Evolutionary conservation across 2,888 invertebrate species (phyloP).

Genomic region (Macrophya alboannulata): DNA sequence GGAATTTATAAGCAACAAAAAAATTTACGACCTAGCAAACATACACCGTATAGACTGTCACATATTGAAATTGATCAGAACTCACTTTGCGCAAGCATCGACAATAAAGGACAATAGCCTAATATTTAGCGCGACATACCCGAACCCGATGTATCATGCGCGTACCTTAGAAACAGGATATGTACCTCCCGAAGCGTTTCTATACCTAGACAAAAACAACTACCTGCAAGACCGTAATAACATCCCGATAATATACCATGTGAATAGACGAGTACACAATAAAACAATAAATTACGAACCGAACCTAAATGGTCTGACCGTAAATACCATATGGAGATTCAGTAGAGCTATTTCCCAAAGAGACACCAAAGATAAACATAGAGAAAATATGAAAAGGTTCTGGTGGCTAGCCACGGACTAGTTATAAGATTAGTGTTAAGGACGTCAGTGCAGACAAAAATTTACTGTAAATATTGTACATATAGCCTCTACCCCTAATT

Average conservation of each 20-base stretch:
- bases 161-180: neutral
- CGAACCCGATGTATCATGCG: neutral
- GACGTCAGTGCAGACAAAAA: no score
- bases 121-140: conserved; percentile 18
- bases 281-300: conserved; percentile 6
- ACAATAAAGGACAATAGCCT: conserved; percentile 55
- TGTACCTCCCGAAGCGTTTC: neutral
- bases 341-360: conserved; percentile 23
- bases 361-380: conserved; percentile 11
- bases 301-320: neutral
- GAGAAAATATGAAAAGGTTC: neutral
- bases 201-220: neutral
- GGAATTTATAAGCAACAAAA: conserved; percentile 48
- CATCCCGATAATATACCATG: conserved; percentile 47
- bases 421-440: no score
- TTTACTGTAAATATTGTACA: no score
- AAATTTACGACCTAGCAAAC: neutral
- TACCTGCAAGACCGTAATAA: neutral
- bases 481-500: no score
- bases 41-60: neutral
- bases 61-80: conserved; percentile 57
- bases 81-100: conserved; percentile 53
- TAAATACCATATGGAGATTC: conserved; percentile 17
- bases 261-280: neutral
- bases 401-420: neutral